Percentiles rank a stretch among this genome's conserved stretches.
These are phyloP conservation scores for Branchipolynoe longqiensis DNA, from an alignment of 2,888 invertebrate genomes.

Conservation along the genomic window DNA sequence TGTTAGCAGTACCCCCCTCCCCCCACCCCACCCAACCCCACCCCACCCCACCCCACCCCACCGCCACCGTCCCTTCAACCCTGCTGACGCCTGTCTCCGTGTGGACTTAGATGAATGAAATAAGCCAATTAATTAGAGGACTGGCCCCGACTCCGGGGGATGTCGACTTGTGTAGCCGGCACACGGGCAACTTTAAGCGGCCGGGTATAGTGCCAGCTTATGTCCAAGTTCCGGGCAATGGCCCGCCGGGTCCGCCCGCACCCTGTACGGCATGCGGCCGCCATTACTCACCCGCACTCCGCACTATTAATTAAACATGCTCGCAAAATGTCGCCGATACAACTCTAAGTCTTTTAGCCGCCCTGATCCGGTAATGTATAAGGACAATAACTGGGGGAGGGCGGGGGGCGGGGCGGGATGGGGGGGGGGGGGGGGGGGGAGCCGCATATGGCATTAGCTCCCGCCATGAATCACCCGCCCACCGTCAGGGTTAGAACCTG, in stretches of 20 bases:
- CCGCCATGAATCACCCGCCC: conserved; percentile 9
- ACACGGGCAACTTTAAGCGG: conserved; percentile 11
- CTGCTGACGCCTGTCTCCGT: conserved; percentile 49
- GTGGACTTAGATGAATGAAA: conserved; percentile 49
- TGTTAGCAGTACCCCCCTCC: too few relatives aligned
- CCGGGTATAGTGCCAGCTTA: conserved; percentile 4
- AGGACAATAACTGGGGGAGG: conserved; percentile 20
- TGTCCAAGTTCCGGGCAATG: not conserved
- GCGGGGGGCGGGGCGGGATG: too few relatives aligned
- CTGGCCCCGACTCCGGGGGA: conserved; percentile 12
- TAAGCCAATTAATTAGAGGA: conserved; percentile 50
- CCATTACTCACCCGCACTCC: conserved; percentile 28
- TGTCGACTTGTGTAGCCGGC: conserved; percentile 25
- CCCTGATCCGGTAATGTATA: conserved; percentile 22
- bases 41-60: too few relatives aligned
- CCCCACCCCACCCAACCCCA: too few relatives aligned
- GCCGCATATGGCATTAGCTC: conserved; percentile 28
- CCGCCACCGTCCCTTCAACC: too few relatives aligned
- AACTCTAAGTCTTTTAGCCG: conserved; percentile 13
- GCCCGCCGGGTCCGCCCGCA: not conserved
- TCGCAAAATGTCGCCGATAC: conserved; percentile 46
- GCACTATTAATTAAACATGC: conserved; percentile 41
- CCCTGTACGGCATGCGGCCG: not conserved
- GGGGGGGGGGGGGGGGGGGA: too few relatives aligned
- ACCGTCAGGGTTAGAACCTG: too few relatives aligned